These are phyloP conservation scores for Sminthurinus signatus DNA, from an alignment of 1,140 invertebrate species.

Conservation along the genomic window DNA sequence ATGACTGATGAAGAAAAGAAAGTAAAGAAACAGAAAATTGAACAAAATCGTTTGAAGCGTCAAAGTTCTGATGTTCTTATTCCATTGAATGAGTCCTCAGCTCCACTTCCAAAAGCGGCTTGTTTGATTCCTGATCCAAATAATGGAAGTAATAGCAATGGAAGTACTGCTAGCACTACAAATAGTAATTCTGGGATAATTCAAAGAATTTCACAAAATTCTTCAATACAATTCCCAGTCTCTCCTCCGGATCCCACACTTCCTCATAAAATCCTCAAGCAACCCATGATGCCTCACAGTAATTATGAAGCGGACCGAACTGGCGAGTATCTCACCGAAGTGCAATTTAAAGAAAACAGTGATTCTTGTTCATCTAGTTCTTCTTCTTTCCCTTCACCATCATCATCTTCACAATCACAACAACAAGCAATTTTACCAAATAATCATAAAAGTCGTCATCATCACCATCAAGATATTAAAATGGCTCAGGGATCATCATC, in stretches of 20 bases:
- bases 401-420: too few species aligned
- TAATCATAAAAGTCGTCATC: too few species aligned
- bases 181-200: too few species aligned
- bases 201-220: slow-evolving; percentile 9
- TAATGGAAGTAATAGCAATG: too few species aligned
- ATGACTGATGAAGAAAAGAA: slow-evolving; percentile 94
- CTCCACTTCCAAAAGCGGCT: slow-evolving; percentile 10
- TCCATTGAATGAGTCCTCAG: neutral
- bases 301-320: neutral
- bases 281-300: slow-evolving; percentile 17
- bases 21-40: slow-evolving; percentile 83
- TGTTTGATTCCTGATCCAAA: neutral
- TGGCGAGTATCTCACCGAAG: too few species aligned
- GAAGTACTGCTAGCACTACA: too few species aligned
- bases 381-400: too few species aligned
- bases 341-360: neutral
- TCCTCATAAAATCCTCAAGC: slow-evolving; percentile 21
- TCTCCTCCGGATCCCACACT: slow-evolving; percentile 19
- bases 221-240: too few species aligned
- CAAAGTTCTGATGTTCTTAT: slow-evolving; percentile 27
- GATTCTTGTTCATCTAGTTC: neutral
- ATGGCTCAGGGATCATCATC: too few species aligned
- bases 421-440: too few species aligned
- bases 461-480: too few species aligned
- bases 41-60: slow-evolving; percentile 76